Evolutionary conservation across 2,888 invertebrate genomes (phyloP), one percentile per base, ranked within the genome.

Genomic region (Vandiemenella viatica): DNA sequence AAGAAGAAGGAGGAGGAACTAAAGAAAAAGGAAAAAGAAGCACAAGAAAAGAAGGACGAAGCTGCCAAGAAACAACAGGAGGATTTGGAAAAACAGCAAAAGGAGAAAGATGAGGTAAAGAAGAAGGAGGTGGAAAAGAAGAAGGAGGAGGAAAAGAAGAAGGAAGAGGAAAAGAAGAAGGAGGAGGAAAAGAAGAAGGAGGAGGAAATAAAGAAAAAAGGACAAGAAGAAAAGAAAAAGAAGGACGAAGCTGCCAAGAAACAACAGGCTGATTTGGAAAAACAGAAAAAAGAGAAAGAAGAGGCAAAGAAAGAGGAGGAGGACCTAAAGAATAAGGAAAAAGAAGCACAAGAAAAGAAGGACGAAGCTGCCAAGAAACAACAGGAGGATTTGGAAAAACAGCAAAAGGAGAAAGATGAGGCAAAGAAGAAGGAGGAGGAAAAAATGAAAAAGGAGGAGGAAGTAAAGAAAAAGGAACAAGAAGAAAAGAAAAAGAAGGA

Each of bases 371-470:
- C 55, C 13, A 56, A 55, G 18, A 45, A 45, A 44, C 52, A 40
- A 49, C 50, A 42, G 43, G 56, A 51, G 2, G 46, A 21, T 43
- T 50, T 48, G 10, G 37, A 40, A 47, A 50, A 54, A 45, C 52
- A 53, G 23, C 26, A 57, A 32, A 50, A 51, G 51, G 55, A 45
- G 26, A 48, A 49, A 10, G 22, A 32, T 16, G 43, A 45, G 16
- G 50, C 55, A 43, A 55, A 50, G 18, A 51, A 58, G 43, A 43
- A 22, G 10, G 56, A n/a, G n/a, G n/a, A n/a, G n/a, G n/a, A n/a
- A n/a, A 52, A 41, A 47, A 57, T 51, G 51, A 55, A 53, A 50
- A 43, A n/a, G 55, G 57, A 51, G 47, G 53, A 49, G 52, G 55
- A 49, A 49, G 46, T 19, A 48, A 56, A 49, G 43, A 52, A 51